Base-by-base conservation (phyloP, 2,113 vertebrate species). In the Salvelinus alpinus region DNA sequence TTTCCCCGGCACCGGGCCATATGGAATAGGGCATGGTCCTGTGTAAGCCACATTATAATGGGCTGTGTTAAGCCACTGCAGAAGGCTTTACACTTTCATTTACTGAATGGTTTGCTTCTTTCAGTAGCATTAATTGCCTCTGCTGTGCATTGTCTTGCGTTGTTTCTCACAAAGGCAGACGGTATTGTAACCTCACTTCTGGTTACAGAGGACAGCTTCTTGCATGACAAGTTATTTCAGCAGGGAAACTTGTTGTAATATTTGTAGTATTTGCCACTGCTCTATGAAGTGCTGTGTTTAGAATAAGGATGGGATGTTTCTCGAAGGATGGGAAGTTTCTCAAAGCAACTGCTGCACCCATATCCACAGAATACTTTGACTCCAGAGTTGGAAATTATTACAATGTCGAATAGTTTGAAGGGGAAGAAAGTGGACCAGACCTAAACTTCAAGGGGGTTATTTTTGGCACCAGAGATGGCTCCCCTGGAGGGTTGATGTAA, bases 1-100 rank as follows among this genome's bases (percentile, higher is more conserved):
- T 85, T 75, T 51, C 34, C 73, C 79, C 84, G 85, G 80, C 80
- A 11, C 38, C 31, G 22, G 79, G 84, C 86, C 82, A 84, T 77
- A 85, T 73, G 70, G 71, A 81, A 71, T 47, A 83, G 47, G 54
- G 66, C 12, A 54, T 5, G 51, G 51, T 18, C 51, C 51, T 18
- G 13, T 54, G 18, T 54, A 18, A 18, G 51, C 51, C 51, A 54
- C 51, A 18, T 16, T 18, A 54, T 14, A 16, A 54, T 44, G 38
- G 38, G 38, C 38, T 44, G 38, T 54, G 12, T 54, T 54, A 54
- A 54, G 51, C 51, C 51, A 18, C 51, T 54, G 51, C 51, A 18
- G 51, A 18, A 54, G 18, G 51, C 51, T 14, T 54, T 54, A 18
- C 51, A 54, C 51, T 54, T 54, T 54, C 2, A 11, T 44, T 44